Percentiles rank a stretch among this genome's conserved stretches.
Evolutionary conservation across 2,797 vertebrate species (phyloP).

Genomic region (Amniataba percoides): DNA sequence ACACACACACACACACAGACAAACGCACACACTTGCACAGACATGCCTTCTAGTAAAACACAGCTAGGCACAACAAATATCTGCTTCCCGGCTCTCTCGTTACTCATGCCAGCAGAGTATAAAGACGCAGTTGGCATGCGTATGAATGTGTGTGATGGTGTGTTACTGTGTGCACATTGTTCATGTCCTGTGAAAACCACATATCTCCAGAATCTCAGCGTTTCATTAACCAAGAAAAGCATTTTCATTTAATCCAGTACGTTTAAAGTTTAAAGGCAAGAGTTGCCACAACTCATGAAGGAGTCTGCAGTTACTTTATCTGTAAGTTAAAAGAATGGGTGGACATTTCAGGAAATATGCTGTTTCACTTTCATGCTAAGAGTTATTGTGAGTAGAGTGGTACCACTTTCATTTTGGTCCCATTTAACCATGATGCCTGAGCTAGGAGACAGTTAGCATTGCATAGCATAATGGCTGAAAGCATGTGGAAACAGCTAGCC

Average conservation of each 20-base stretch:
- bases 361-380: background rate
- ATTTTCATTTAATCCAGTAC: background rate
- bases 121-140: conserved; percentile 1
- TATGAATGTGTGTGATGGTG: background rate
- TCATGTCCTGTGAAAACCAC: background rate
- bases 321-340: background rate
- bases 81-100: conserved; percentile 25
- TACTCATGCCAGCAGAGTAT: conserved; percentile 12
- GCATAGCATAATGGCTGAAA: background rate
- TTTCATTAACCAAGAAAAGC: background rate
- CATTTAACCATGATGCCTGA: background rate
- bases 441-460: background rate
- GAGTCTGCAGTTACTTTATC: background rate
- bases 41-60: conserved; percentile 46
- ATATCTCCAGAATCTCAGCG: background rate
- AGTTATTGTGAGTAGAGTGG: background rate
- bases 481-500: background rate
- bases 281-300: background rate
- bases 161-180: background rate
- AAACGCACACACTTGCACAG: conserved; percentile 38
- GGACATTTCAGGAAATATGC: background rate
- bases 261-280: background rate
- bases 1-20: conserved; percentile 23
- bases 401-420: too few species aligned
- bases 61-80: conserved; percentile 35